Evolutionary conservation across 1,140 invertebrate genomes (phyloP).

Genomic region (Macrostomum lignano): DNA sequence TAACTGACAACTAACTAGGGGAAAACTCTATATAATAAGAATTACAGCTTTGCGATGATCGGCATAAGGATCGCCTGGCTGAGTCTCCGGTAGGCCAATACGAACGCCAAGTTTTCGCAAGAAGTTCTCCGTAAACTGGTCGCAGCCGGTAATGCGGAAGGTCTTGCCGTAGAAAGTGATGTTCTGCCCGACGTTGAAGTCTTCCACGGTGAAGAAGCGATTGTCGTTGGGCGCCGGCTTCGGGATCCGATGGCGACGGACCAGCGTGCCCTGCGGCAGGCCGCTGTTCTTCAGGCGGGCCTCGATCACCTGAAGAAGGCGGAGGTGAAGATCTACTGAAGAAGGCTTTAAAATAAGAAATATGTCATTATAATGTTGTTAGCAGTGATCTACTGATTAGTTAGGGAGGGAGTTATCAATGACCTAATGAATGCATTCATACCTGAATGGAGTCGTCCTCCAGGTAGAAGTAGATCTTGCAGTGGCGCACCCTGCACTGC

Average conservation of each 20-base stretch:
- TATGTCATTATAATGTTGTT: too few relatives aligned
- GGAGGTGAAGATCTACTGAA: too few relatives aligned
- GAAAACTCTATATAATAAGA: too few relatives aligned
- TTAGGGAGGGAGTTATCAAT: too few relatives aligned
- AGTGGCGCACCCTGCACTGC: conserved; percentile 21
- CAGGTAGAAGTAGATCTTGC: conserved; percentile 27
- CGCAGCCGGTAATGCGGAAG: conserved; percentile 48
- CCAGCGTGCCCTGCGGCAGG: conserved; percentile 32
- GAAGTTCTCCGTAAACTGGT: conserved; percentile 53
- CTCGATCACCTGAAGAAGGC: too few relatives aligned
- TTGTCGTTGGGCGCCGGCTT: conserved; percentile 37
- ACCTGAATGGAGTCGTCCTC: conserved; percentile 29
- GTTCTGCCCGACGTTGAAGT: conserved; percentile 38
- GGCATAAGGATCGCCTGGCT: too few relatives aligned
- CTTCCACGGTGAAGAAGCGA: conserved; percentile 38
- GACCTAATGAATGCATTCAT: too few relatives aligned
- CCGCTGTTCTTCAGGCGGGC: conserved; percentile 25
- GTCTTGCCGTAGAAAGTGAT: conserved; percentile 42
- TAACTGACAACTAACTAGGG: too few relatives aligned
- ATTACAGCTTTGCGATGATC: too few relatives aligned
- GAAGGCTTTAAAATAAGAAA: too few relatives aligned
- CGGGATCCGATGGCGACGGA: conserved; percentile 44
- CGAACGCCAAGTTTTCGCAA: conserved; percentile 49
- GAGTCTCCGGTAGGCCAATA: conserved; percentile 31
- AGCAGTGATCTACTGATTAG: too few relatives aligned